Evolutionary conservation across 2,113 vertebrate genomes (phyloP).

Genomic region (Phodopus roborovskii): DNA sequence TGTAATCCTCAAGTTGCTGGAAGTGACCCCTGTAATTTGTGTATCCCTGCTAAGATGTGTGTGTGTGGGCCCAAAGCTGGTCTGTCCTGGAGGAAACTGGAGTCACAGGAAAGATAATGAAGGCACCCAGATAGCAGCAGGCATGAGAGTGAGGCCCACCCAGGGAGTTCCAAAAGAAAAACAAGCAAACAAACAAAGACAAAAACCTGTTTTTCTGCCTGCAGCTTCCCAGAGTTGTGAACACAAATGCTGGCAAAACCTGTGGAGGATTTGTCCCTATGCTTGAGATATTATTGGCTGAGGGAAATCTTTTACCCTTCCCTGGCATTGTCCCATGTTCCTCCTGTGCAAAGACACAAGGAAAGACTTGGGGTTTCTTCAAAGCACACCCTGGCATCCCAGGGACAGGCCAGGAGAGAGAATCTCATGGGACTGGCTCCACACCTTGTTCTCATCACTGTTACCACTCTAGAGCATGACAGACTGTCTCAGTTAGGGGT

Average conservation of each 20-base stretch:
- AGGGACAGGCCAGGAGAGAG: not conserved
- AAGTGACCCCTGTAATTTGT: not conserved
- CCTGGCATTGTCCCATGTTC: not conserved
- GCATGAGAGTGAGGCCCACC: not conserved
- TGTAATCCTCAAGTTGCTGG: not conserved
- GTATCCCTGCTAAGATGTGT: not conserved
- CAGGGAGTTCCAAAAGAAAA: too few relatives aligned
- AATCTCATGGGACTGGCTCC: not conserved
- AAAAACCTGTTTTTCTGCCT: not conserved
- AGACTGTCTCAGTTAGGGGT: not conserved
- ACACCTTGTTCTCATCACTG: not conserved
- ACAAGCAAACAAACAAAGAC: too few relatives aligned
- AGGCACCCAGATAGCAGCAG: not conserved
- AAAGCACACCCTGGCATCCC: not conserved
- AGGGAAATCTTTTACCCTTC: not conserved
- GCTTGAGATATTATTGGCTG: not conserved
- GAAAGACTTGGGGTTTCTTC: not conserved
- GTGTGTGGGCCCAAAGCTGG: not conserved
- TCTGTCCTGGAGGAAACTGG: not conserved
- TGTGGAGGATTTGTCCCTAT: not conserved
- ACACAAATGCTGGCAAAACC: not conserved
- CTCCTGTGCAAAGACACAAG: not conserved
- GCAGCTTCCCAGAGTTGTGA: not conserved
- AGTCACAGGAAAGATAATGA: not conserved
- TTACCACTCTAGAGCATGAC: not conserved